Conservation (phyloP, 2,888 invertebrate genomes). For the Cremastobaeus sp. region DNA sequence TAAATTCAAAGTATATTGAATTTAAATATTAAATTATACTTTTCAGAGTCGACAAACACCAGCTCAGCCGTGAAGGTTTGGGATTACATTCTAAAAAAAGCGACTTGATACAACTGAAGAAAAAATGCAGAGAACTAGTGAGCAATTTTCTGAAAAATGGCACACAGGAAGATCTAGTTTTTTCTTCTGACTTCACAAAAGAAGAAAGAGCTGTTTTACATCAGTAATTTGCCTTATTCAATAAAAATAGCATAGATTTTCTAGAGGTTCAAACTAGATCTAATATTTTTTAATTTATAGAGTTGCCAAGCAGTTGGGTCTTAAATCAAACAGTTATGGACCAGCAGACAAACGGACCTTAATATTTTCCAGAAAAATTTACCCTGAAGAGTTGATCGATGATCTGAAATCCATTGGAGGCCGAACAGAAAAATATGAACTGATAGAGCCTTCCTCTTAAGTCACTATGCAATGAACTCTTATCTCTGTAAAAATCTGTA, state of each 20-base stretch:
- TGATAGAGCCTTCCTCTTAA: constrained; percentile 72
- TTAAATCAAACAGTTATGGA: constrained; percentile 80
- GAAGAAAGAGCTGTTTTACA: constrained; percentile 83
- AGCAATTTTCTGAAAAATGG: constrained; percentile 74
- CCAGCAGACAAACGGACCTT: constrained; percentile 78
- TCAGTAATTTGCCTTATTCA: constrained; percentile 70
- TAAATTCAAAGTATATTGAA: too few relatives aligned
- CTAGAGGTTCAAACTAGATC: background rate
- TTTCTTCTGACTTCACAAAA: constrained; percentile 82
- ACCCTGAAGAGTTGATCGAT: constrained; percentile 77
- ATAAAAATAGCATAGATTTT: background rate
- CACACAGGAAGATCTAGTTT: constrained; percentile 80
- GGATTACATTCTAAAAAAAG: constrained; percentile 69
- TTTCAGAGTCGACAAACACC: constrained; percentile 68
- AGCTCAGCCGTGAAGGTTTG: constrained; percentile 72
- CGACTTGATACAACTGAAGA: constrained; percentile 70
- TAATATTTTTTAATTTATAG: constrained; percentile 66
- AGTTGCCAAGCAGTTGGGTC: constrained; percentile 76
- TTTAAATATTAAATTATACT: constrained; percentile 2
- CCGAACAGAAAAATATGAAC: constrained; percentile 79
- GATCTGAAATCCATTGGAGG: constrained; percentile 79
- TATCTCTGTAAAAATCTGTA: constrained; percentile 1
- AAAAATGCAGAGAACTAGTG: constrained; percentile 77
- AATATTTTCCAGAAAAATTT: constrained; percentile 79
- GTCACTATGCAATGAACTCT: background rate